Evolutionary conservation across 2,113 vertebrate species (phyloP).

Genomic region (Polypterus senegalus): DNA sequence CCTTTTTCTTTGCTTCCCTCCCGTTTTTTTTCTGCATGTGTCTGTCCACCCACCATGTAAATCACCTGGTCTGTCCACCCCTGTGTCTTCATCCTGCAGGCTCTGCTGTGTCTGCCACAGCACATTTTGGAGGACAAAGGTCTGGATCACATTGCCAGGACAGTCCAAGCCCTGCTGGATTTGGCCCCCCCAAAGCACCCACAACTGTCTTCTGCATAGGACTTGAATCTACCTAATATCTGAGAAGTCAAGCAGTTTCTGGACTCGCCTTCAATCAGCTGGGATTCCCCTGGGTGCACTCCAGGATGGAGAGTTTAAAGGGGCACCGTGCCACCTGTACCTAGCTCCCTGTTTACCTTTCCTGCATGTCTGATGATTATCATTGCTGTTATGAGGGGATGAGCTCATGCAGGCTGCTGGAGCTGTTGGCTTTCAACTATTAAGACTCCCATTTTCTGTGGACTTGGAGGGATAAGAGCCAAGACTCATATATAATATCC

Average conservation of each 20-base stretch:
- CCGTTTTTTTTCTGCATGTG: constrained; percentile 8
- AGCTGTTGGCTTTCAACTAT: too few relatives aligned
- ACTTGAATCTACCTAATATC: not conserved
- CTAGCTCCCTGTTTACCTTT: too few relatives aligned
- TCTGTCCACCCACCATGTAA: constrained; percentile 4
- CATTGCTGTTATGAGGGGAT: too few relatives aligned
- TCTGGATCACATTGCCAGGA: constrained; percentile 80
- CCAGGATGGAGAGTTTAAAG: too few relatives aligned
- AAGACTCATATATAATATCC: too few relatives aligned
- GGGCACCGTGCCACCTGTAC: too few relatives aligned
- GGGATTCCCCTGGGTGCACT: too few relatives aligned
- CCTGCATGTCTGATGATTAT: too few relatives aligned
- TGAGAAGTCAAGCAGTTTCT: not conserved
- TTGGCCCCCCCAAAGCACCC: constrained; percentile 72
- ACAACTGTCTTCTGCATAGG: constrained; percentile 33
- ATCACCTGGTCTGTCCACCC: constrained; percentile 17
- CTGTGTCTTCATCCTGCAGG: constrained; percentile 45
- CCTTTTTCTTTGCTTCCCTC: constrained; percentile 21
- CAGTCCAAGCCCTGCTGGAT: constrained; percentile 77
- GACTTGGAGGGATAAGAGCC: too few relatives aligned
- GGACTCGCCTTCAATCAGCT: too few relatives aligned
- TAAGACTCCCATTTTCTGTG: too few relatives aligned
- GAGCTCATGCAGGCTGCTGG: too few relatives aligned
- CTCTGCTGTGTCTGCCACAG: constrained; percentile 88
- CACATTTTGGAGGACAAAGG: constrained; percentile 97